These are phyloP conservation scores for Anoplophora glabripennis DNA, from an alignment of 1,140 invertebrate genomes.

Conservation along the genomic window DNA sequence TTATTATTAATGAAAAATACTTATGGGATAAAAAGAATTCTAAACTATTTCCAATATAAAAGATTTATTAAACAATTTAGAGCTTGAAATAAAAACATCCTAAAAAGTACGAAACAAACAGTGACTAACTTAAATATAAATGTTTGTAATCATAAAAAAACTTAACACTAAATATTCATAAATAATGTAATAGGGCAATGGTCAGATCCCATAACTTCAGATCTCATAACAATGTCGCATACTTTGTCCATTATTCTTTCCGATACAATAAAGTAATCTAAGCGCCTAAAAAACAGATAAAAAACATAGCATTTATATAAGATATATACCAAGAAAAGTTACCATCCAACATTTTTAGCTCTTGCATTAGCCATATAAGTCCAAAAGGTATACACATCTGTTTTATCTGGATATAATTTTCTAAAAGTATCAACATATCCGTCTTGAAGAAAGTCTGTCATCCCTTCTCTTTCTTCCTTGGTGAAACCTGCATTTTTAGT, in stretches of 20 bases:
- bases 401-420: conserved; percentile 81
- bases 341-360: conserved; percentile 93
- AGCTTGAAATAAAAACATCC: too few relatives aligned
- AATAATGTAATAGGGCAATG: conserved; percentile 83
- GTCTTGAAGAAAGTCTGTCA: conserved; percentile 76
- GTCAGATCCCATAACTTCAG: conserved; percentile 77
- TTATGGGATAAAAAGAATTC: too few relatives aligned
- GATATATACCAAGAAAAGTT: conserved; percentile 40
- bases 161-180: conserved; percentile 55
- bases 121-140: too few relatives aligned
- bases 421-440: conserved; percentile 90
- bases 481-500: conserved; percentile 94
- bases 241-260: conserved; percentile 71
- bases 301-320: not conserved
- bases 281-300: conserved; percentile 66
- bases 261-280: conserved; percentile 93
- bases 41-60: too few relatives aligned
- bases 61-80: too few relatives aligned
- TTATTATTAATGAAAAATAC: too few relatives aligned
- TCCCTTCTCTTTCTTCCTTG: conserved; percentile 82
- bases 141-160: conserved; percentile 3
- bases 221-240: conserved; percentile 77
- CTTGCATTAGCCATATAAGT: conserved; percentile 83
- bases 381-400: conserved; percentile 92
- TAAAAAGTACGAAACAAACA: too few relatives aligned